A percentile compares a stretch with the other conserved stretches of the same genome.
Conservation (phyloP, 2,797 vertebrate species). For the Dendrocincla fuliginosa region DNA sequence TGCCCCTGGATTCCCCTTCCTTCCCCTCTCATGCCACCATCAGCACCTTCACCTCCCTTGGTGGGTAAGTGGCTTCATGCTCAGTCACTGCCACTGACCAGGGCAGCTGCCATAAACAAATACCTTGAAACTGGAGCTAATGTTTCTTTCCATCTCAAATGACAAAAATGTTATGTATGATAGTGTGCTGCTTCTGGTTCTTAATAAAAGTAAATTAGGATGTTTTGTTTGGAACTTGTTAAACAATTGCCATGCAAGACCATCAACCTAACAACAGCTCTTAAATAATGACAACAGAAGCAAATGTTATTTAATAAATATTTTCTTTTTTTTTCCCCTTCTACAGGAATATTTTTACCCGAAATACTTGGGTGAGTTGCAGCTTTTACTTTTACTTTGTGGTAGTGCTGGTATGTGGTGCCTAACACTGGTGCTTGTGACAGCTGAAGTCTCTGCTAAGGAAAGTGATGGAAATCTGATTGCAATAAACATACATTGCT, state of each 20-base stretch:
- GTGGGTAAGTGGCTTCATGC: neutral
- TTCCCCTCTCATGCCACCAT: neutral
- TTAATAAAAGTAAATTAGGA: neutral
- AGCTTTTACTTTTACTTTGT: neutral
- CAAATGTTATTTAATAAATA: neutral
- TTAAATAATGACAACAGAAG: neutral
- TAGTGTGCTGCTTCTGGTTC: neutral
- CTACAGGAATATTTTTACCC: slow-evolving; percentile 95
- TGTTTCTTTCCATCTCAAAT: neutral
- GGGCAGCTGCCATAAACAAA: neutral
- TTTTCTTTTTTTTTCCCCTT: neutral
- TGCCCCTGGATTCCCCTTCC: neutral
- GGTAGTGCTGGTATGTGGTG: neutral
- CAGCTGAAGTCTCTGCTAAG: neutral
- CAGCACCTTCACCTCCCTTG: neutral
- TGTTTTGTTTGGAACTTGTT: neutral
- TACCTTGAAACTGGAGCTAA: neutral
- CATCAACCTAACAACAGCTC: neutral
- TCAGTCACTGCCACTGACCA: neutral
- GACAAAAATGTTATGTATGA: neutral
- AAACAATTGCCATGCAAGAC: neutral
- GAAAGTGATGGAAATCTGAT: neutral
- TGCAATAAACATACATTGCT: neutral
- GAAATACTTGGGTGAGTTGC: slow-evolving; percentile 90
- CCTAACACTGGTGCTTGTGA: neutral